phyloP scores from a whole-genome alignment of 2,888 invertebrate genomes.

The Lasioglossum figueresi region DNA sequence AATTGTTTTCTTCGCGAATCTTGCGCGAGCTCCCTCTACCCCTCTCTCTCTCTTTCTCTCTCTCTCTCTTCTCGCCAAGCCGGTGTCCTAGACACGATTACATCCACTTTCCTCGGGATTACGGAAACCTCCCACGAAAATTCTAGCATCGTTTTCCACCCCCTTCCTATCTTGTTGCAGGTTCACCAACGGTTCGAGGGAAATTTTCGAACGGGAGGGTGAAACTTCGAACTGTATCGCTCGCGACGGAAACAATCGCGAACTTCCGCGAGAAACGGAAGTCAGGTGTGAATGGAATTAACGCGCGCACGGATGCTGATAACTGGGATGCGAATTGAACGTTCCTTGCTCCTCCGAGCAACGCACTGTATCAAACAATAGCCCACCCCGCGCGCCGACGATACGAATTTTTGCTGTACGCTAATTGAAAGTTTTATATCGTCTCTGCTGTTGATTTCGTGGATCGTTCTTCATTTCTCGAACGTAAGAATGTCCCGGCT shows the following conservation, averaged over 20 bases:
- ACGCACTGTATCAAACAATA: neutral
- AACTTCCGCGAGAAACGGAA: constrained; percentile 12
- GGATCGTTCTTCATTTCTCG: too few species aligned
- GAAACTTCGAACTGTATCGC: constrained; percentile 14
- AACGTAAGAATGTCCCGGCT: too few species aligned
- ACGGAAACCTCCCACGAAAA: constrained; percentile 6
- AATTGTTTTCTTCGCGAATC: constrained; percentile 70
- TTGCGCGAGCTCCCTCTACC: constrained; percentile 40
- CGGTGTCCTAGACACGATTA: constrained; percentile 53
- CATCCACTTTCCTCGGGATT: constrained; percentile 50
- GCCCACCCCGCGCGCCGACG: neutral
- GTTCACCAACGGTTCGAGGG: neutral
- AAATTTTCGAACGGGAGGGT: constrained; percentile 10
- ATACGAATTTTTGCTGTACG: neutral
- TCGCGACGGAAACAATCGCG: constrained; percentile 18
- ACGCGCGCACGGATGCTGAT: neutral
- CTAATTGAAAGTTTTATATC: neutral
- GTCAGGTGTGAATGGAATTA: constrained; percentile 15
- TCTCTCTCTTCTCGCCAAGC: constrained; percentile 4
- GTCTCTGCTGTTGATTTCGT: neutral
- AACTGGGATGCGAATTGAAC: neutral
- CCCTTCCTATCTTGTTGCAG: neutral
- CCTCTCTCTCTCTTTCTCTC: constrained; percentile 43
- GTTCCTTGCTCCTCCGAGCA: neutral
- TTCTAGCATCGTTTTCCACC: neutral